Conservation (phyloP, 2,797 vertebrate species). For the Denticeps clupeoides region DNA sequence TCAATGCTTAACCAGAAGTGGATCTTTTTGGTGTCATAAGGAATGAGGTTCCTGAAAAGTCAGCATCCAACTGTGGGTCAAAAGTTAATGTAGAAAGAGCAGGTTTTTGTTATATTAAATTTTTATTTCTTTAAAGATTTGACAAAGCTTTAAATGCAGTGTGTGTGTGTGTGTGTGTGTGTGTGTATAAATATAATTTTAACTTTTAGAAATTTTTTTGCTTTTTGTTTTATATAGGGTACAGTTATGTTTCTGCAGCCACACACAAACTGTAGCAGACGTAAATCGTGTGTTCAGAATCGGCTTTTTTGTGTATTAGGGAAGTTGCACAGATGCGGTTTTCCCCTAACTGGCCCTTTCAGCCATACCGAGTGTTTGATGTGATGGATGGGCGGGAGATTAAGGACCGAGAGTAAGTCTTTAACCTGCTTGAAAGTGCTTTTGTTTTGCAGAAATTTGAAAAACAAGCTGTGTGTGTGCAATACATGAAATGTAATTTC, state of each 20-base stretch:
- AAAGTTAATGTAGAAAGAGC: too few relatives aligned
- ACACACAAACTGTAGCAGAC: too few relatives aligned
- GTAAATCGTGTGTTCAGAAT: background rate
- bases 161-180: background rate
- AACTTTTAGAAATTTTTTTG: too few relatives aligned
- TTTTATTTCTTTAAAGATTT: too few relatives aligned
- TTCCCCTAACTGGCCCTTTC: slow-evolving; percentile 65
- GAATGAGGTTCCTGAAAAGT: too few relatives aligned
- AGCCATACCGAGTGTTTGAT: slow-evolving; percentile 72
- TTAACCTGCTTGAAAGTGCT: background rate
- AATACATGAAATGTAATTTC: background rate
- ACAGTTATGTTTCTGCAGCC: too few relatives aligned
- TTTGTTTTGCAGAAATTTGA: background rate
- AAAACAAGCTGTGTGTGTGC: background rate
- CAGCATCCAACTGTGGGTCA: too few relatives aligned
- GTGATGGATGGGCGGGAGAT: slow-evolving; percentile 64
- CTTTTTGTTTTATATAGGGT: too few relatives aligned
- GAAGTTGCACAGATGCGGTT: slow-evolving; percentile 50
- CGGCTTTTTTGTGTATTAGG: slow-evolving; percentile 34
- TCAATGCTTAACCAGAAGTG: too few relatives aligned
- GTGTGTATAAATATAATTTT: background rate
- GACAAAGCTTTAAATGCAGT: too few relatives aligned
- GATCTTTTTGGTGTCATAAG: too few relatives aligned
- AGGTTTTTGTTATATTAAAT: too few relatives aligned
- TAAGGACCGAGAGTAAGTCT: slow-evolving; percentile 64